Evolutionary conservation across 2,888 invertebrate species (phyloP), one percentile per base, ranked within the genome.

Genomic region (Rhamphomyia laevipes): DNA sequence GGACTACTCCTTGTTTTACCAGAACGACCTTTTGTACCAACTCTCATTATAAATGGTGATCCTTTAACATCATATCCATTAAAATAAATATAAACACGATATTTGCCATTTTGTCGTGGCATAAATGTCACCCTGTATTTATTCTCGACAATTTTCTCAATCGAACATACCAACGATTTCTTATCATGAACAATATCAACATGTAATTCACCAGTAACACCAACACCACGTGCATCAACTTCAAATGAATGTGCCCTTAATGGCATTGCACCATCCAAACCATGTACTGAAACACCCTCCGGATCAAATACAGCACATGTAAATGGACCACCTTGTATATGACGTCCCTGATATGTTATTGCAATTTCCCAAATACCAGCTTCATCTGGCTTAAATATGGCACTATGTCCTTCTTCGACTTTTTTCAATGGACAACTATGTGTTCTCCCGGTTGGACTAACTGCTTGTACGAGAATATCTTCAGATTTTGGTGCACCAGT

Each of bases 341-440:
- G 93, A 61, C 92, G 86, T 31, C 92, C 92, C 65, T 95, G 93
- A 68, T 96, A 96, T 31, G 89, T 84, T 55, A 97, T 94, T 55
- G 90, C 90, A 49, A 99, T 94, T 59, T 88, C 84, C 96, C 96
- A 97, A 62, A 92, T 90, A 50, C 96, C 97, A 37, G 93, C 87
- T 73, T 97, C 96, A 60, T 93, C 90, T 0, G 97, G 97, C 64
- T 94, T 91, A 70, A 97, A 97, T 60, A 91, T 94, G 56, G 96
- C 94, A 57, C 90, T 89, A 65, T 93, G 94, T 47, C 90, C 88
- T 49, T 89, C 91, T 43, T 86, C 84, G n/a, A 85, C 81, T 54
- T 86, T 85, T 41, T 82, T 83, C n/a, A 90, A 82, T 0, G 89
- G 88, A 65, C 90, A 86, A 52, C 81, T 77, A 49, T 88, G 77